Percentiles rank a stretch among this genome's conserved stretches.
Conservation (phyloP, 2,113 vertebrate species). For the Sapayoa aenigma region DNA sequence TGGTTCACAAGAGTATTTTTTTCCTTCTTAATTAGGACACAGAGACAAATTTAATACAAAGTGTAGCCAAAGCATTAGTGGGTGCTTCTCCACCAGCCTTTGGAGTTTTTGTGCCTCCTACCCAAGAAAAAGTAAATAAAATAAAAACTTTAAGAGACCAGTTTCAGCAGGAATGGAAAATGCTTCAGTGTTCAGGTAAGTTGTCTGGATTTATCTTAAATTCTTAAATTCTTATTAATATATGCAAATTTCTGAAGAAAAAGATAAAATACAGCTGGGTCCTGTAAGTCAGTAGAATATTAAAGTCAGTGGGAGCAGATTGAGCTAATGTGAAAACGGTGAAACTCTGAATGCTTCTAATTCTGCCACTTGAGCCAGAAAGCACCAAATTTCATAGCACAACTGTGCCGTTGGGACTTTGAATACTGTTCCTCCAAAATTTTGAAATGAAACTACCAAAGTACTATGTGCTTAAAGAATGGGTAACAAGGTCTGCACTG, state of each 20-base stretch:
- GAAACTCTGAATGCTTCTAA: background rate
- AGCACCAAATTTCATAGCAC: background rate
- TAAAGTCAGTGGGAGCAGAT: background rate
- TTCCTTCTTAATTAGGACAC: slow-evolving; percentile 57
- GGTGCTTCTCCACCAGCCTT: slow-evolving; percentile 34
- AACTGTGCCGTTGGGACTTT: background rate
- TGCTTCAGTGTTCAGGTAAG: slow-evolving; percentile 71
- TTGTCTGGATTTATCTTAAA: background rate
- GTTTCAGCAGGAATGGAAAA: slow-evolving; percentile 68
- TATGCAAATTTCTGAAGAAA: background rate
- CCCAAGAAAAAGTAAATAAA: slow-evolving; percentile 44
- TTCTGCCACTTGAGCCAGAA: background rate
- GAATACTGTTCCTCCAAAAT: background rate
- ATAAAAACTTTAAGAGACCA: slow-evolving; percentile 45
- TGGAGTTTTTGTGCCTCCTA: slow-evolving; percentile 53
- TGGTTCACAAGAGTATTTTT: background rate
- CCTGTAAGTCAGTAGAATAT: background rate
- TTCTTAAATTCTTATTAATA: background rate
- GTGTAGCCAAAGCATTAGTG: slow-evolving; percentile 26
- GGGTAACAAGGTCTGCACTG: background rate
- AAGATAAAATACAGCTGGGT: background rate
- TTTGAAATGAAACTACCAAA: background rate
- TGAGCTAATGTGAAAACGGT: background rate
- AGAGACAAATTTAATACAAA: slow-evolving; percentile 25
- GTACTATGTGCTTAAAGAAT: background rate